phyloP scores from a whole-genome alignment of 2,113 vertebrate genomes.

The Pipa parva region DNA sequence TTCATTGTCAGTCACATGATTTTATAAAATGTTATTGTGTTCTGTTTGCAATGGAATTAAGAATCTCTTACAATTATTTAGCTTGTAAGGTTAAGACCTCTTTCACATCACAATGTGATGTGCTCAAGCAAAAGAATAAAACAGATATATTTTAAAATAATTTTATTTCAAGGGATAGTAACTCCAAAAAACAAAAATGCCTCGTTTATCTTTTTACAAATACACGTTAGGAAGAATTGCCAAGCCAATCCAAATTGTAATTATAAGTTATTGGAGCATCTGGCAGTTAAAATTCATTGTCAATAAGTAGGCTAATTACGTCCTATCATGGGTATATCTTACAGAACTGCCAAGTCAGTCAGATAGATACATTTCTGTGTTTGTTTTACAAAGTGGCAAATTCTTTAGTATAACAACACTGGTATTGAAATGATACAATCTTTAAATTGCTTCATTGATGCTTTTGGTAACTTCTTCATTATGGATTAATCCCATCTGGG shows the following conservation, averaged over 20 bases:
- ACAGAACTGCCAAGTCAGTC: conserved; percentile 30
- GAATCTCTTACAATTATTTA: too few relatives aligned
- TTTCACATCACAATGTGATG: too few relatives aligned
- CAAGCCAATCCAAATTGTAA: too few relatives aligned
- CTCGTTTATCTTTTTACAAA: too few relatives aligned
- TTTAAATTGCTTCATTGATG: neutral
- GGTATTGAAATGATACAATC: neutral
- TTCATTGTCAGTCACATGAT: too few relatives aligned
- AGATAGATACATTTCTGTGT: conserved; percentile 12
- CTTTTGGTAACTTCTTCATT: neutral
- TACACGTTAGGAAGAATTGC: neutral
- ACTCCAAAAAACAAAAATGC: too few relatives aligned
- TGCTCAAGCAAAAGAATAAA: too few relatives aligned
- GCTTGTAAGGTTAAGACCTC: too few relatives aligned
- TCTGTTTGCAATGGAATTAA: too few relatives aligned
- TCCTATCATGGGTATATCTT: conserved; percentile 1
- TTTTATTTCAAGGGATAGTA: too few relatives aligned
- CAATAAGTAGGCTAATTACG: conserved; percentile 20
- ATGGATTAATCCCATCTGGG: neutral
- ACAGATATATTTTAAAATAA: too few relatives aligned
- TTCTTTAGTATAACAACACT: neutral
- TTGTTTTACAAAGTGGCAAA: conserved; percentile 17
- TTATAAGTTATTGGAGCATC: neutral
- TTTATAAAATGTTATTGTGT: too few relatives aligned
- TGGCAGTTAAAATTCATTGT: neutral